Base-by-base conservation (phyloP, 1,140 invertebrate genomes). In the Halesus radiatus region DNA sequence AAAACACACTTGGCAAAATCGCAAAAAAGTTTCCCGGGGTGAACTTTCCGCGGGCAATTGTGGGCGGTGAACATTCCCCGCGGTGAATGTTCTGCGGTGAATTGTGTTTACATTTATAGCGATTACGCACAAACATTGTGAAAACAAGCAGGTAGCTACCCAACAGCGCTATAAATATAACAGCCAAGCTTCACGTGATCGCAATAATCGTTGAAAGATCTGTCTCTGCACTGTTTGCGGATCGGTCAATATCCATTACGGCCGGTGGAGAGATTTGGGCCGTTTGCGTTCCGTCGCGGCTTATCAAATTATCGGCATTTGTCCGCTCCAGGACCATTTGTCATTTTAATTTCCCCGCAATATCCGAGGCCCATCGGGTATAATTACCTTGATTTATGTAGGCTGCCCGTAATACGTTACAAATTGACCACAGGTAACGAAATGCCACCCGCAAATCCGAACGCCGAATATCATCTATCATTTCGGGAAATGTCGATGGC, bases 301-400 rank as follows among this genome's bases (percentile, higher is more conserved):
- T 74, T 76, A 50, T 72, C 68, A 26, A 73, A 73, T 60, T 45
- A 79, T 79, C 68, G 56, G n/a, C 78, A 78, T 56, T 79, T 54
- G 56, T 22, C 54, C 53, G 22, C 2, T 52, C 32, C 29, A 18
- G 23, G 29, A 73, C 78, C 78, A 79, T 79, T 79, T 70, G 78
- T 79, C 78, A 79, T 79, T 79, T 79, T 73, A 78, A 79, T 79
- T 79, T 79, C 60, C 54, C 58, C 56, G 73, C 78, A 73, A 79
- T 79, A 53, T 73, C 78, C n/a, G 68, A 73, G 62, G 78, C 78
- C 66, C 68, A 79, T 79, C 78, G 78, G 66, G 53, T 62, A 62
- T 79, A 79, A 79, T 79, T 79, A 79, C 78, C 68, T 73, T 79
- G 78, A 79, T 79, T 79, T 79, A 79, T 79, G 70, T 70, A 50